These are phyloP conservation scores for Onychomys leucogaster DNA, from an alignment of 2,797 vertebrate genomes.

Conservation along the genomic window DNA sequence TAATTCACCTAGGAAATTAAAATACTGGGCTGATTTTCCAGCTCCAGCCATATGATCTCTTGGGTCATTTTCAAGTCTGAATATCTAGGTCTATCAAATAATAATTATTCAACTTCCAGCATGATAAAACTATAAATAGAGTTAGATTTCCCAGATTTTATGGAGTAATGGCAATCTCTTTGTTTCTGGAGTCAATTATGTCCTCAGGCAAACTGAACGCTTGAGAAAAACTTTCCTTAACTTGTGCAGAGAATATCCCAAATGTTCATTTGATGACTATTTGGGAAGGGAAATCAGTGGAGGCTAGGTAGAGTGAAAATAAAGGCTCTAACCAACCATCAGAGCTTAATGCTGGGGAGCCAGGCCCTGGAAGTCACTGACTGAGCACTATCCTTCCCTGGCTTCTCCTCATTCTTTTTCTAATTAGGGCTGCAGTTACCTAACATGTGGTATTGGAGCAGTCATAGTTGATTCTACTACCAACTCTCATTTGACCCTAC, in stretches of 20 bases:
- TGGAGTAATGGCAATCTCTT: neutral
- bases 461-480: neutral
- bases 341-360: neutral
- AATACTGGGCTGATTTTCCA: neutral
- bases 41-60: neutral
- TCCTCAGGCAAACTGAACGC: neutral
- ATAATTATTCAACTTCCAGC: constrained; percentile 39
- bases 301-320: constrained; percentile 1
- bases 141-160: neutral
- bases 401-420: neutral
- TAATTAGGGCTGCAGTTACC: neutral
- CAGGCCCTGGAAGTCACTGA: neutral
- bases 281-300: neutral
- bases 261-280: neutral
- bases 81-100: neutral
- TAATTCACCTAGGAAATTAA: neutral
- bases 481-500: neutral
- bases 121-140: neutral
- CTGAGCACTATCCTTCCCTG: neutral
- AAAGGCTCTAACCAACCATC: neutral
- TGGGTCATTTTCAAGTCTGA: constrained; percentile 3
- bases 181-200: constrained; percentile 12
- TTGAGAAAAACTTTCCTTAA: constrained; percentile 16
- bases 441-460: neutral
- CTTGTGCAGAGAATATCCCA: neutral